A percentile compares a stretch with the other conserved stretches of the same genome.
Conservation (phyloP, 2,113 vertebrate genomes). For the Labrus mixtus region DNA sequence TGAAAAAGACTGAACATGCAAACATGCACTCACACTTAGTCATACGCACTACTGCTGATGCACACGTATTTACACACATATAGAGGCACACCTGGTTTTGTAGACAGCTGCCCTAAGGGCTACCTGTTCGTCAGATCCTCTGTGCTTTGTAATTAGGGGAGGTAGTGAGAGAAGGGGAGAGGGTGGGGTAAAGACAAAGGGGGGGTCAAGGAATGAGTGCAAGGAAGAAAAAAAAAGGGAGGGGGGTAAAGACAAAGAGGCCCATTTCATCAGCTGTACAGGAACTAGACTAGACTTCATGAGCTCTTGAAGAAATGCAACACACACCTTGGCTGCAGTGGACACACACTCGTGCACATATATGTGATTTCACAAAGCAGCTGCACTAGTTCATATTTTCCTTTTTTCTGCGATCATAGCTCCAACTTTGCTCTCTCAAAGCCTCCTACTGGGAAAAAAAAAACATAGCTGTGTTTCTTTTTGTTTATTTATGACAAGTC, state of each 20-base stretch:
- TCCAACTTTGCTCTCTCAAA: conserved; percentile 35
- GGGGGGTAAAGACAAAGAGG: conserved; percentile 64
- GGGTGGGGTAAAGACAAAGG: conserved; percentile 10
- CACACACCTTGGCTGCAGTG: background rate
- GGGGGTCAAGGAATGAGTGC: conserved; percentile 3
- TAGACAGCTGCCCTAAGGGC: conserved; percentile 74
- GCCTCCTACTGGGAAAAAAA: conserved; percentile 16
- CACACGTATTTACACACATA: conserved; percentile 40
- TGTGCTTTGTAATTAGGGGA: conserved; percentile 81
- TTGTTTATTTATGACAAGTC: conserved; percentile 60
- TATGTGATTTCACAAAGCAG: conserved; percentile 36
- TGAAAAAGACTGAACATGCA: background rate
- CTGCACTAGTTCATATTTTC: conserved; percentile 14
- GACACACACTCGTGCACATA: conserved; percentile 3
- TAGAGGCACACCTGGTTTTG: conserved; percentile 81
- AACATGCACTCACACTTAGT: background rate
- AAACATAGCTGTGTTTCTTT: conserved; percentile 23
- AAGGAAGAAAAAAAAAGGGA: conserved; percentile 31
- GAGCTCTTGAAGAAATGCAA: conserved; percentile 53
- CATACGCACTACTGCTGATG: conserved; percentile 31
- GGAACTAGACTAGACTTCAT: conserved; percentile 70
- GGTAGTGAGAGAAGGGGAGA: conserved; percentile 58
- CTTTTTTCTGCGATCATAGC: conserved; percentile 40
- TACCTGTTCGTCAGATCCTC: conserved; percentile 80
- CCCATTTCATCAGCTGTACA: conserved; percentile 52